phyloP scores from a whole-genome alignment of 2,113 vertebrate genomes.

The Lanius collurio region DNA sequence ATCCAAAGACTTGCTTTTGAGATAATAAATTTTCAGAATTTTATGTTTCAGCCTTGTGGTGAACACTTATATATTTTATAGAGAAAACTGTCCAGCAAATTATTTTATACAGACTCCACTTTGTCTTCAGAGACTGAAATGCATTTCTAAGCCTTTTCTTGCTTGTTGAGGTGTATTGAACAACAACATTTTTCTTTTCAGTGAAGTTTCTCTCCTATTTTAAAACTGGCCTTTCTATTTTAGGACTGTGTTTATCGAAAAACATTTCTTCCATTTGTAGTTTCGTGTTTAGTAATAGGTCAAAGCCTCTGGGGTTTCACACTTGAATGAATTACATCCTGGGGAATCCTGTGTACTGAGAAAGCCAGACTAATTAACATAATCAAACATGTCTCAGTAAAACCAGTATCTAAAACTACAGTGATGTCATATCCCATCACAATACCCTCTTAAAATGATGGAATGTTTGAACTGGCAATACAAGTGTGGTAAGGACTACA shows the following conservation, averaged over 20 bases:
- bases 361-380: slow-evolving; percentile 56
- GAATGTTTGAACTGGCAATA: background rate
- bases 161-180: background rate
- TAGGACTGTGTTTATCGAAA: background rate
- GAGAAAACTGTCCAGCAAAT: background rate
- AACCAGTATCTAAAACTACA: slow-evolving; percentile 44
- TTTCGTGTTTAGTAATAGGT: slow-evolving; percentile 51
- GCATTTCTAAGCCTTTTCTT: background rate
- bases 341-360: slow-evolving; percentile 17
- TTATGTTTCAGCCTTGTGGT: background rate
- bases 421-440: slow-evolving; percentile 49
- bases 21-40: background rate
- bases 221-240: background rate
- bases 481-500: background rate
- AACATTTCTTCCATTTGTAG: background rate
- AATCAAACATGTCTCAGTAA: slow-evolving; percentile 57
- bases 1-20: background rate
- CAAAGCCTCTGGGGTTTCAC: slow-evolving; percentile 61
- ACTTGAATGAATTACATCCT: slow-evolving; percentile 61
- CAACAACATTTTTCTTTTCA: background rate
- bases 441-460: background rate
- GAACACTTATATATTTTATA: background rate
- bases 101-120: background rate
- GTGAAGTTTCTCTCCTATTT: background rate
- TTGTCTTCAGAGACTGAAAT: background rate